Percentiles rank a stretch among this genome's conserved stretches.
These are phyloP conservation scores for Troides oblongomaculatus DNA, from an alignment of 2,888 invertebrate species.

Conservation along the genomic window DNA sequence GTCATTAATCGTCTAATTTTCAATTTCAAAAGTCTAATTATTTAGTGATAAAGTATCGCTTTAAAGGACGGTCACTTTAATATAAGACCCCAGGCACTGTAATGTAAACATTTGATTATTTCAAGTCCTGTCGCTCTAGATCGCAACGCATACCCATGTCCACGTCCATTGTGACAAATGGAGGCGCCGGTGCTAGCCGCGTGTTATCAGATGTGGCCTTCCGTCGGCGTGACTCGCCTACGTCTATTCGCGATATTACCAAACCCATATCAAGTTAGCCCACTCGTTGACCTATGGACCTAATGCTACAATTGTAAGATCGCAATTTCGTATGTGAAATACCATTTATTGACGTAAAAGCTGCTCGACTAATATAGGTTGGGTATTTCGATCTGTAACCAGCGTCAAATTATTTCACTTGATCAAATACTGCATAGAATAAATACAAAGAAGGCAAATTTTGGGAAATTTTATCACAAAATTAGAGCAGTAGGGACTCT, in stretches of 20 bases:
- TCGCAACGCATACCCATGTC: constrained; percentile 30
- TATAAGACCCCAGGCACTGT: neutral
- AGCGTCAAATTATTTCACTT: neutral
- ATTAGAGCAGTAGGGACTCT: no score
- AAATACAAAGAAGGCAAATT: no score
- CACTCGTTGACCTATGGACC: constrained; percentile 27
- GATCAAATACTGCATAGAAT: no score
- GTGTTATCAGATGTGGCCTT: constrained; percentile 38
- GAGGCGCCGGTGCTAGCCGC: constrained; percentile 39
- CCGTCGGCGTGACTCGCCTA: constrained; percentile 31
- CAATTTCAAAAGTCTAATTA: no score
- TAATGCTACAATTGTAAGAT: constrained; percentile 5
- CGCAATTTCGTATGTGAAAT: constrained; percentile 10
- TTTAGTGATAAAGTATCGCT: no score
- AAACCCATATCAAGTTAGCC: constrained; percentile 24
- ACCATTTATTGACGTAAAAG: constrained; percentile 12
- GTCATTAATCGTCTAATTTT: no score
- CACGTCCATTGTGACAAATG: constrained; percentile 50
- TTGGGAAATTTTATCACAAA: no score
- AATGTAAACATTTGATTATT: constrained; percentile 15
- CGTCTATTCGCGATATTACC: constrained; percentile 21
- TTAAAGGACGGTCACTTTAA: neutral
- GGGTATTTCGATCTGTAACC: neutral
- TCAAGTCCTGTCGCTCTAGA: constrained; percentile 22
- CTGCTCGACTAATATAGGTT: neutral